Evolutionary conservation across 1,140 invertebrate species (phyloP), one percentile per base, ranked within the genome.

Genomic region (Dendrolimus kikuchii): DNA sequence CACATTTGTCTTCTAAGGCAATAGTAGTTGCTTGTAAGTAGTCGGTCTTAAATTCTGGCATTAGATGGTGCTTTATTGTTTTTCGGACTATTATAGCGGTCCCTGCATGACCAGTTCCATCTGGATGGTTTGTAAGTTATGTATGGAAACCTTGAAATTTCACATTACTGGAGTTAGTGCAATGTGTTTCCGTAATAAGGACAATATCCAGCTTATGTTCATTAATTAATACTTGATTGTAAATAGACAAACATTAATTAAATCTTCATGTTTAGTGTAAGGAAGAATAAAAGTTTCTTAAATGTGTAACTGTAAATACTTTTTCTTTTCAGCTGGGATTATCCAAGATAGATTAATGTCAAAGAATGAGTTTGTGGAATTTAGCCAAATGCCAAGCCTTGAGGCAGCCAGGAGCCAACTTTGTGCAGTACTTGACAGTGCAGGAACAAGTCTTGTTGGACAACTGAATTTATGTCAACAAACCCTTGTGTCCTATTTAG

Each of bases 381-480:
- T 90, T 59, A 91, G 91, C 48, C 79, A 88, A 66, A 83, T 93
- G 65, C 90, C 90, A 1, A 89, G 89, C 68, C 63, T 94, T 50
- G 88, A 90, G 60, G 72, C 88, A 39, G 88, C 89, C 0, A 90
- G 91, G 68, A 87, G 89, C 39, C 88, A 89, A 63, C 80, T 95
- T 10, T 92, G 93, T 53, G 88, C 91, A 56, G 85, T 91, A 5
- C 74, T 95, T 4, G 90, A 91, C 60, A 90, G 79, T 74, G 90
- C 90, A 23, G 91, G 88, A 42, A 89, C 90, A 41, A 78, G 90
- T 59, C 62, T 95, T 41, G 90, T 92, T 37, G 78, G 82, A 41
- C 90, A 93, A 65, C 75, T 95, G n/a, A 92, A 90, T 59, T 88
- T 90, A 62, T 91, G 91, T 86, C 93, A 93, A 71, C 89, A 88